phyloP scores from a whole-genome alignment of 2,113 vertebrate genomes.

The Hirundichthys speculiger region DNA sequence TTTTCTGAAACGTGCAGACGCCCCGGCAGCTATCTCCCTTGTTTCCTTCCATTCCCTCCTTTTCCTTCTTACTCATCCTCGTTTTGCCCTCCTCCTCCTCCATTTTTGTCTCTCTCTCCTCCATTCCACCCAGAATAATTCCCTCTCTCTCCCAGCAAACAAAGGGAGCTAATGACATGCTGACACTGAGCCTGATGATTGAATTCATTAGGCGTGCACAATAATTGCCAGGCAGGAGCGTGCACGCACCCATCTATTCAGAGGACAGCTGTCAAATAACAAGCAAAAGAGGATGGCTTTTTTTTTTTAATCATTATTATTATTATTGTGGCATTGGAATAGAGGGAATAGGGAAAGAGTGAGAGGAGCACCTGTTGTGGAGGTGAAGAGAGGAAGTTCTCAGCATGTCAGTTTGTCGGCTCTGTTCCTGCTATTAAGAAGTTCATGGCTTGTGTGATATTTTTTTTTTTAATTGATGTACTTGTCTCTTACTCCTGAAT shows the following conservation, averaged over 20 bases:
- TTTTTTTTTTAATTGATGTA: not conserved
- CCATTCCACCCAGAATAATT: constrained; percentile 60
- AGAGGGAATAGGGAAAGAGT: constrained; percentile 39
- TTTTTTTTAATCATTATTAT: too few relatives aligned
- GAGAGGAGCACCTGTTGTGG: constrained; percentile 62
- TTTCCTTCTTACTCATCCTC: constrained; percentile 24
- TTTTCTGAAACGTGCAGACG: not conserved
- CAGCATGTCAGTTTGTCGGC: constrained; percentile 64
- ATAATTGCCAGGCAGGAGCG: constrained; percentile 71
- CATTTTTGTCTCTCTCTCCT: constrained; percentile 24
- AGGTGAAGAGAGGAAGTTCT: constrained; percentile 31
- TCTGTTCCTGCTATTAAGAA: constrained; percentile 31
- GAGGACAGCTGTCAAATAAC: constrained; percentile 79
- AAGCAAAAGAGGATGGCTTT: constrained; percentile 67
- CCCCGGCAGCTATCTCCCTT: constrained; percentile 1
- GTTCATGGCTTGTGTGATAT: constrained; percentile 29
- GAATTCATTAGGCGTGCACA: constrained; percentile 77
- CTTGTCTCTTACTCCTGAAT: too few relatives aligned
- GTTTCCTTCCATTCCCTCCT: constrained; percentile 8
- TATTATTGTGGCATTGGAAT: constrained; percentile 64
- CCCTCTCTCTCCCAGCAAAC: constrained; percentile 69
- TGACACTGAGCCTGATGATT: constrained; percentile 77
- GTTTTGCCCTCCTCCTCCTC: constrained; percentile 13
- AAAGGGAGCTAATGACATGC: constrained; percentile 76
- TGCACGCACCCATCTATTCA: constrained; percentile 71